Evolutionary conservation across 2,113 vertebrate species (phyloP).

Genomic region (Oncorhynchus kisutch): DNA sequence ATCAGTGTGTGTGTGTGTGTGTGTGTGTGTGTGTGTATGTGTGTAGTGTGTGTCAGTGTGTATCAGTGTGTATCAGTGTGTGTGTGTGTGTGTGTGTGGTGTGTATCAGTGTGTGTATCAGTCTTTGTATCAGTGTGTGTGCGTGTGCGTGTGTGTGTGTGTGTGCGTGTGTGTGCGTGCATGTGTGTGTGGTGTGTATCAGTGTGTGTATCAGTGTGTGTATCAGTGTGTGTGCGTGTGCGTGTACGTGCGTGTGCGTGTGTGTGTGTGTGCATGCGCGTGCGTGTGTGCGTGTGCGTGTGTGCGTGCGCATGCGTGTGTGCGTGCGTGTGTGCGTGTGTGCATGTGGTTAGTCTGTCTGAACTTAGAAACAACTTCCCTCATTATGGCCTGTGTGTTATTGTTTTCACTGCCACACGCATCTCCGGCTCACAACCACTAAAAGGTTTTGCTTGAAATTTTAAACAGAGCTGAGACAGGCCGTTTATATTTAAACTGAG

Average conservation of each 20-base stretch:
- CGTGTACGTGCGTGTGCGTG: too few species aligned
- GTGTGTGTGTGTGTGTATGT: background rate
- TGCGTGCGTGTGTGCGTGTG: background rate
- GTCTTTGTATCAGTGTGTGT: too few species aligned
- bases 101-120: too few species aligned
- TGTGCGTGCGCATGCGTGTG: background rate
- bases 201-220: background rate
- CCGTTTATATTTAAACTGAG: slow-evolving; percentile 51
- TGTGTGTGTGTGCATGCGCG: background rate
- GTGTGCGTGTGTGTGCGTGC: background rate
- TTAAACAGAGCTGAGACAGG: slow-evolving; percentile 51
- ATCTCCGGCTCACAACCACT: slow-evolving; percentile 54
- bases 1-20: too few species aligned
- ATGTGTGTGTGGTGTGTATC: background rate
- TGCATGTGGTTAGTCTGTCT: background rate
- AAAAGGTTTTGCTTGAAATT: slow-evolving; percentile 72
- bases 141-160: too few species aligned
- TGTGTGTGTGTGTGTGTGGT: background rate
- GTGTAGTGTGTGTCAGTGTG: slow-evolving; percentile 15
- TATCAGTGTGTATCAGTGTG: slow-evolving; percentile 9
- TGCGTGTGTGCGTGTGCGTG: slow-evolving; percentile 19
- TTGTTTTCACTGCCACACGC: background rate
- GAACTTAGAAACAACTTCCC: slow-evolving; percentile 23
- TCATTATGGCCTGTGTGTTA: slow-evolving; percentile 41
- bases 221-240: slow-evolving; percentile 5